Evolutionary conservation across 2,797 vertebrate species (phyloP).

Genomic region (Tapirus indicus): DNA sequence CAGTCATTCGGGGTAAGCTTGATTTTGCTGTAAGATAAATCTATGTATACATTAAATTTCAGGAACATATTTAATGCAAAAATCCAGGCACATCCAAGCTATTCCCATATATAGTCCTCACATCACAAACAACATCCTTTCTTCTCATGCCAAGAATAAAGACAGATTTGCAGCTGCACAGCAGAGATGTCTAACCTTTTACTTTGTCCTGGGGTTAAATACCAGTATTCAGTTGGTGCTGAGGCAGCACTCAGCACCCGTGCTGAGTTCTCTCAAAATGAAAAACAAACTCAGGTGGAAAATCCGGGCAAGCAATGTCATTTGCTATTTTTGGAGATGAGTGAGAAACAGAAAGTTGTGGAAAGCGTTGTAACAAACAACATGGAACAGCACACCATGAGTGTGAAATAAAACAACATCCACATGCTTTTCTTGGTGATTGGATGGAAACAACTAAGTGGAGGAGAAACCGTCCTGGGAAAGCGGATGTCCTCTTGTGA

Average conservation of each 20-base stretch:
- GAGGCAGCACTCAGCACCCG: slow-evolving; percentile 55
- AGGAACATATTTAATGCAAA: slow-evolving; percentile 11
- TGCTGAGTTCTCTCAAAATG: slow-evolving; percentile 61
- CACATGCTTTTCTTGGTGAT: not conserved
- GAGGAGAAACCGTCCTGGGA: not conserved
- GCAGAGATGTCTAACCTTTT: not conserved
- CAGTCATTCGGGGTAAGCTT: not conserved
- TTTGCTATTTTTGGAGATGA: slow-evolving; percentile 76
- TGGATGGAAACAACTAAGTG: not conserved
- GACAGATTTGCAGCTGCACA: not conserved
- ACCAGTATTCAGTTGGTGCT: slow-evolving; percentile 56
- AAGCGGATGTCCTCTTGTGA: not conserved
- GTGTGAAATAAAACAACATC: slow-evolving; percentile 14
- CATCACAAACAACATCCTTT: not conserved
- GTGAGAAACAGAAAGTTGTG: slow-evolving; percentile 64
- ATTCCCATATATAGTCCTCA: slow-evolving; percentile 12
- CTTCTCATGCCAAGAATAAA: slow-evolving; percentile 25
- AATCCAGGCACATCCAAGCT: not conserved
- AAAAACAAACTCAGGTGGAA: slow-evolving; percentile 79
- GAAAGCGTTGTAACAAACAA: slow-evolving; percentile 57
- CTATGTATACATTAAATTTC: not conserved
- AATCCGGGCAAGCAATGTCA: slow-evolving; percentile 60
- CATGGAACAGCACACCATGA: not conserved
- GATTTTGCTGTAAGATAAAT: slow-evolving; percentile 32
- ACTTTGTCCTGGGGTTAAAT: slow-evolving; percentile 64